These are phyloP conservation scores for Mormyrus hasselquistii DNA, from an alignment of 2,797 vertebrate species.

Conservation along the genomic window DNA sequence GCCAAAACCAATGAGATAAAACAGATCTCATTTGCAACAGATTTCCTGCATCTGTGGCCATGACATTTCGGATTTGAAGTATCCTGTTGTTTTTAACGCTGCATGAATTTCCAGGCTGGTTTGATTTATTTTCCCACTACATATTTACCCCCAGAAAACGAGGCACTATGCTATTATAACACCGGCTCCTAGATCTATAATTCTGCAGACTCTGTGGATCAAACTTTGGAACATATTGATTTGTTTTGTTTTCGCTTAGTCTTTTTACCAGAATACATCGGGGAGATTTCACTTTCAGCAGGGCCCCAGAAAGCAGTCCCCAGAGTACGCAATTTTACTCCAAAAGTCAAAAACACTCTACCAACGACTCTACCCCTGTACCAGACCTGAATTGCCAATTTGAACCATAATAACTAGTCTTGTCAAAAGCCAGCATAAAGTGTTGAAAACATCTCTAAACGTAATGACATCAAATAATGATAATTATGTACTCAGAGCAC, in stretches of 20 bases:
- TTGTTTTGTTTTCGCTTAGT: neutral
- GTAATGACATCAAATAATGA: constrained; percentile 8
- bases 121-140: neutral
- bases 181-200: neutral
- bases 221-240: neutral
- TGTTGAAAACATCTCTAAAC: constrained; percentile 1
- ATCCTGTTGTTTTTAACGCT: neutral
- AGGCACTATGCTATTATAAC: neutral
- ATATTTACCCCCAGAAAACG: neutral
- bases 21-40: neutral
- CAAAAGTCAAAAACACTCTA: neutral
- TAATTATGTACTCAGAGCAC: constrained; percentile 11
- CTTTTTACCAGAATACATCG: neutral
- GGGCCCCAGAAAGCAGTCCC: neutral
- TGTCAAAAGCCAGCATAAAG: neutral
- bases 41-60: neutral
- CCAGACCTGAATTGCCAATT: constrained; percentile 1
- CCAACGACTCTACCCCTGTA: neutral
- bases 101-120: neutral
- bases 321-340: neutral
- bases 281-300: neutral
- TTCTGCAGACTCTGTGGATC: neutral
- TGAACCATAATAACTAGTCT: neutral
- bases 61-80: neutral
- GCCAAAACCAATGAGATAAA: neutral